These are phyloP conservation scores for Pogonocherus hispidulus DNA, from an alignment of 2,888 invertebrate species.

Conservation along the genomic window DNA sequence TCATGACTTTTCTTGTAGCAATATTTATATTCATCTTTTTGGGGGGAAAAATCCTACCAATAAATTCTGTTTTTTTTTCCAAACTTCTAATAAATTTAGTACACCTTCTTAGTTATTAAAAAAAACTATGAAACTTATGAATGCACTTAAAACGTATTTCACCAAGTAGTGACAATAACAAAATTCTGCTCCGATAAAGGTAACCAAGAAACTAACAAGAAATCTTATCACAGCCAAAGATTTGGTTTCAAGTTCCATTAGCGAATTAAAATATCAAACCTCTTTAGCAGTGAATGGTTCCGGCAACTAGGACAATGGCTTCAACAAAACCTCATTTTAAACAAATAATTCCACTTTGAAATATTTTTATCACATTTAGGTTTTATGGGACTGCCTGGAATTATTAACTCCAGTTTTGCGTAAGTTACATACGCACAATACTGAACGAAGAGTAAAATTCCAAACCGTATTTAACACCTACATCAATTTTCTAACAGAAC, in stretches of 20 bases:
- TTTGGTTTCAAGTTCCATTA: conserved; percentile 7
- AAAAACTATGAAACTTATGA: no score
- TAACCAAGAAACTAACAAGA: background rate
- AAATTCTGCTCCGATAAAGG: background rate
- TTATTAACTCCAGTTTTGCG: conserved; percentile 22
- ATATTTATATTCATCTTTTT: no score
- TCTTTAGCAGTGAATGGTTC: conserved; percentile 9
- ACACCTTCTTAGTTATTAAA: no score
- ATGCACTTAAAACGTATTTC: no score
- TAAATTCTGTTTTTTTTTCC: no score
- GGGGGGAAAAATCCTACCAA: no score
- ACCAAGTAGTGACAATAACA: background rate
- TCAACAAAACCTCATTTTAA: conserved; percentile 27
- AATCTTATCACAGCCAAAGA: background rate
- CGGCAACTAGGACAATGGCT: conserved; percentile 1
- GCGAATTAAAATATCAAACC: background rate
- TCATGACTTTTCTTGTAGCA: no score
- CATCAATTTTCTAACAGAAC: conserved; percentile 40
- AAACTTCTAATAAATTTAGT: no score
- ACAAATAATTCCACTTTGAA: conserved; percentile 22
- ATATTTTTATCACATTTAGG: conserved; percentile 46
- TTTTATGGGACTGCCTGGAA: conserved; percentile 31
- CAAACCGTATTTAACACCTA: conserved; percentile 38
- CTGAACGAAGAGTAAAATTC: conserved; percentile 28
- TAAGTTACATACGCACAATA: conserved; percentile 27